Percentiles rank a stretch among this genome's conserved stretches.
These are phyloP conservation scores for Tragelaphus buxtoni DNA, from an alignment of 2,113 vertebrate genomes.

Conservation along the genomic window DNA sequence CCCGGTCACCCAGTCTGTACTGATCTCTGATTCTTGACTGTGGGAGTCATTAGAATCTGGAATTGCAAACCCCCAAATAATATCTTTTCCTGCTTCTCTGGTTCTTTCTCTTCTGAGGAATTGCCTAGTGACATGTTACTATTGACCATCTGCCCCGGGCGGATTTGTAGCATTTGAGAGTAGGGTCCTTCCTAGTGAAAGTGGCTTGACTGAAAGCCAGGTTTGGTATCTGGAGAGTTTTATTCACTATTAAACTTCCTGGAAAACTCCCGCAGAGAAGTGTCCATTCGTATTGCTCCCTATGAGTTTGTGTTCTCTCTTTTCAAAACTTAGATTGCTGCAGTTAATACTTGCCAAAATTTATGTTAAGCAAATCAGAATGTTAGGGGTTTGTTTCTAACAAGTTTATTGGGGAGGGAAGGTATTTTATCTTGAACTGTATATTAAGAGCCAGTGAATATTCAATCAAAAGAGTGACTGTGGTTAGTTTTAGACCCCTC, in stretches of 20 bases:
- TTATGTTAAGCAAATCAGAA: not conserved
- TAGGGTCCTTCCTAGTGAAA: not conserved
- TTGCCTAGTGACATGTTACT: not conserved
- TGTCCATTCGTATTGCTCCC: not conserved
- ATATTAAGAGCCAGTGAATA: not conserved
- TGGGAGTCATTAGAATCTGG: not conserved
- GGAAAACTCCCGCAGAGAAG: not conserved
- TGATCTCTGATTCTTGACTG: not conserved
- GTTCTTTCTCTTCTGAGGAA: not conserved
- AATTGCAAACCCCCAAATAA: not conserved
- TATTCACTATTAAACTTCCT: not conserved
- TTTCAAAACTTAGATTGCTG: not conserved
- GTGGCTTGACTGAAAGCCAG: not conserved
- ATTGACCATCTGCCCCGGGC: not conserved
- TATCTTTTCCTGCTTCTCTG: not conserved
- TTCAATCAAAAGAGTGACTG: not conserved
- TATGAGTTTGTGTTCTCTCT: not conserved
- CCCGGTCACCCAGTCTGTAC: not conserved
- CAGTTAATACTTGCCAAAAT: not conserved
- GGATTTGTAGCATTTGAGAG: not conserved
- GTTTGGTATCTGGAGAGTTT: not conserved
- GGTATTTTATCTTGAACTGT: not conserved
- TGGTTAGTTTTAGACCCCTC: not conserved
- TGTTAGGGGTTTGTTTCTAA: conserved; percentile 18
- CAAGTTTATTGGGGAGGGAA: not conserved